phyloP scores from a whole-genome alignment of 2,888 invertebrate genomes.

The Deilephila elpenor region DNA sequence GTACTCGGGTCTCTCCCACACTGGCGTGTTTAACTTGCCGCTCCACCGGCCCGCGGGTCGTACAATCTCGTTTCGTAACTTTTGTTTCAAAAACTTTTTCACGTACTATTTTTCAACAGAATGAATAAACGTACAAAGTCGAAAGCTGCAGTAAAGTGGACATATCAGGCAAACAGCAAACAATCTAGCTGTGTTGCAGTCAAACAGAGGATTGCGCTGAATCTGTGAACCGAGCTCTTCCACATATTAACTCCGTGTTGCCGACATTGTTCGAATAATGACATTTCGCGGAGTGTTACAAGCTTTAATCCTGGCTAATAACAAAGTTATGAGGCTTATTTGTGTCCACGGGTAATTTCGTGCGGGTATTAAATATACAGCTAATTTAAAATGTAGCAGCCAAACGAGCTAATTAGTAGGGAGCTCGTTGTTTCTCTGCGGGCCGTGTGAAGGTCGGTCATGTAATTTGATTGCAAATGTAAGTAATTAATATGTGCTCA shows the following conservation, averaged over 20 bases:
- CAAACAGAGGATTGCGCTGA: slow-evolving; percentile 37
- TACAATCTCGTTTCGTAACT: slow-evolving; percentile 20
- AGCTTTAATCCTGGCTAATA: neutral
- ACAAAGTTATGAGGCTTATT: neutral
- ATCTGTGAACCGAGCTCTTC: slow-evolving; percentile 41
- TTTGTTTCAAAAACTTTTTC: slow-evolving; percentile 22
- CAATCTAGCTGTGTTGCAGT: slow-evolving; percentile 36
- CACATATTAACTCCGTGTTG: slow-evolving; percentile 43
- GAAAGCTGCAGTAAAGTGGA: slow-evolving; percentile 36
- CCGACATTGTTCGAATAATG: slow-evolving; percentile 10
- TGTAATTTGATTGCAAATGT: neutral
- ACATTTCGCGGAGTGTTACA: neutral
- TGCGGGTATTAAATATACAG: neutral
- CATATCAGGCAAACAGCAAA: slow-evolving; percentile 36
- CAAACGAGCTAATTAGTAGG: neutral
- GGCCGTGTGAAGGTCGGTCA: neutral
- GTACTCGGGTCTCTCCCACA: neutral
- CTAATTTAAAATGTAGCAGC: slow-evolving; percentile 9
- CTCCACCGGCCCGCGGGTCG: slow-evolving; percentile 1
- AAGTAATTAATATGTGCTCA: slow-evolving; percentile 4
- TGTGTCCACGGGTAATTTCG: slow-evolving; percentile 14
- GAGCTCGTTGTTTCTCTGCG: neutral
- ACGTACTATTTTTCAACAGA: slow-evolving; percentile 25
- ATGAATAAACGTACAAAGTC: slow-evolving; percentile 32
- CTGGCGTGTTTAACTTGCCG: neutral